Evolutionary conservation across 2,888 invertebrate species (phyloP).

Genomic region (Protonemura montana): DNA sequence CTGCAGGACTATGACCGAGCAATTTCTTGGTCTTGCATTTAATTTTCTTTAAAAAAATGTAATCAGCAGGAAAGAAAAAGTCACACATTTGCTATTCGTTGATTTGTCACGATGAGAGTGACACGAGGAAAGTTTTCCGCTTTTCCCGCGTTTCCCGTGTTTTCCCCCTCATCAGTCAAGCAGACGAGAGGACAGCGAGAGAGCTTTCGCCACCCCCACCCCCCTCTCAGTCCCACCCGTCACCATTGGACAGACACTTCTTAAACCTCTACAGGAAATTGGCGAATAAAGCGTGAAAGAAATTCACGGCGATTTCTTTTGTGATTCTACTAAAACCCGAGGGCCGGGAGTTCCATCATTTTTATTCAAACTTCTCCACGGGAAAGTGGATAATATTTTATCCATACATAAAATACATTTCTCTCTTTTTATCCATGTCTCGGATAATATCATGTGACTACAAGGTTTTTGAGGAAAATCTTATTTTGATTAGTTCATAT

Average conservation of each 20-base stretch:
- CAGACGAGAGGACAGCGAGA: constrained; percentile 33
- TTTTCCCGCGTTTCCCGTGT: not conserved
- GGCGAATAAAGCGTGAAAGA: constrained; percentile 45
- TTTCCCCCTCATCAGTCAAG: not conserved
- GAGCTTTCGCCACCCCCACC: constrained; percentile 25
- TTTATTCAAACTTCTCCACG: not conserved
- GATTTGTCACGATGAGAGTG: constrained; percentile 2
- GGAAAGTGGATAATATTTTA: not conserved
- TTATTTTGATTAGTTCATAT: not conserved
- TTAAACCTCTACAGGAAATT: constrained; percentile 43
- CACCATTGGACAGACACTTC: constrained; percentile 30
- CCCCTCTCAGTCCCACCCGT: constrained; percentile 3
- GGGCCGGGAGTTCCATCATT: constrained; percentile 17
- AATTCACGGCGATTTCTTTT: constrained; percentile 36
- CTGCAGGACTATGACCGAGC: not conserved
- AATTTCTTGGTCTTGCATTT: not conserved
- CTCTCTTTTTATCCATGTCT: not conserved
- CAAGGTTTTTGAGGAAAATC: not conserved
- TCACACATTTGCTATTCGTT: not conserved
- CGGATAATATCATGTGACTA: not conserved
- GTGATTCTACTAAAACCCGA: not conserved
- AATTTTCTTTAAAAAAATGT: not conserved
- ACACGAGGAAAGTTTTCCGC: not conserved
- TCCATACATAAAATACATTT: not conserved
- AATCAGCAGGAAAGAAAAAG: not conserved